phyloP scores from a whole-genome alignment of 2,113 vertebrate species.

The Scophthalmus maximus region DNA sequence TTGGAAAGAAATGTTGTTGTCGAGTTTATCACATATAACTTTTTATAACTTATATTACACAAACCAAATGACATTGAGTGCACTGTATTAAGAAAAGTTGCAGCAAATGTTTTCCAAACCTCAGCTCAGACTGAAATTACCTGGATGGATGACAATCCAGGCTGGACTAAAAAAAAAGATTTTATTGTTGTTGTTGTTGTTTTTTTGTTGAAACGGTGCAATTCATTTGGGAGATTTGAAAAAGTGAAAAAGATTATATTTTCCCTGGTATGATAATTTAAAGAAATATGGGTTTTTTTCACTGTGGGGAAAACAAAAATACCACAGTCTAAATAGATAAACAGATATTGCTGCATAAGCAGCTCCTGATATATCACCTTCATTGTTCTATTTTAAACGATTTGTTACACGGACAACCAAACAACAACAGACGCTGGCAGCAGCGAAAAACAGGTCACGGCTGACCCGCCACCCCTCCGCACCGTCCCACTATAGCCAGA shows the following conservation, averaged over 20 bases:
- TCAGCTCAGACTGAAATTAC: slow-evolving; percentile 56
- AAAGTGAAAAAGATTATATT: slow-evolving; percentile 11
- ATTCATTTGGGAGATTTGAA: slow-evolving; percentile 32
- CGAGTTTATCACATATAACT: slow-evolving; percentile 46
- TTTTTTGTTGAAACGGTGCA: slow-evolving; percentile 18
- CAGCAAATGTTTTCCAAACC: slow-evolving; percentile 48
- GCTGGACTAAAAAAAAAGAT: slow-evolving; percentile 30
- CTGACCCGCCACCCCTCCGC: slow-evolving; percentile 47
- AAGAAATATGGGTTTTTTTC: slow-evolving; percentile 1
- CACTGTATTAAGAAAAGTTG: slow-evolving; percentile 40
- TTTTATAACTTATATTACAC: slow-evolving; percentile 48
- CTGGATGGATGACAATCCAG: slow-evolving; percentile 35
- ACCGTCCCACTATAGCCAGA: slow-evolving; percentile 68
- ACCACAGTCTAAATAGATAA: slow-evolving; percentile 2
- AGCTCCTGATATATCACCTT: slow-evolving; percentile 19
- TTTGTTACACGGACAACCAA: slow-evolving; percentile 40
- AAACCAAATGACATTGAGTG: slow-evolving; percentile 50
- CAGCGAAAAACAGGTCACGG: slow-evolving; percentile 59
- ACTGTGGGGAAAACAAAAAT: slow-evolving; percentile 6
- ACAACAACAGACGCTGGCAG: slow-evolving; percentile 64
- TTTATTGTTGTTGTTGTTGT: slow-evolving; percentile 39
- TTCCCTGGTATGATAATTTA: slow-evolving; percentile 11
- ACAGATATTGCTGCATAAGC: slow-evolving; percentile 7
- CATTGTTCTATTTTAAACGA: slow-evolving; percentile 32
- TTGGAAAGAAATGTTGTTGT: slow-evolving; percentile 46